Evolutionary conservation across 1,140 invertebrate species (phyloP).

Genomic region (Bombus terrestris): DNA sequence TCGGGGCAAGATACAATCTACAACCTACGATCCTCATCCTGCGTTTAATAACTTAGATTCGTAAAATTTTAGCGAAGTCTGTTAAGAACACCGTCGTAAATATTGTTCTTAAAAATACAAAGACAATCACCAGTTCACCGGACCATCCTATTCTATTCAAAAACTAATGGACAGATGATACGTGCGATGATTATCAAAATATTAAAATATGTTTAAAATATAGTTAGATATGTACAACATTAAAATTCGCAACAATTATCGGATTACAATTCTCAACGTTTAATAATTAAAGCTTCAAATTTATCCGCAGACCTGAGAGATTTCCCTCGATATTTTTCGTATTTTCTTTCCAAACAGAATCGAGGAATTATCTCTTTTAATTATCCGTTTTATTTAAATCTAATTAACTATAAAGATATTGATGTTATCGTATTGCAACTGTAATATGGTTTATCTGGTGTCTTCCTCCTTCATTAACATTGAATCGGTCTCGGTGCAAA

Average conservation of each 20-base stretch:
- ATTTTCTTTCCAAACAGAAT: neutral
- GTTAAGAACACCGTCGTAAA: neutral
- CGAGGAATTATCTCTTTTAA: neutral
- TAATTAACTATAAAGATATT: neutral
- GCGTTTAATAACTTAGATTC: neutral
- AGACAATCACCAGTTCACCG: neutral
- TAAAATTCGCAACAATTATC: neutral
- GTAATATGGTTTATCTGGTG: neutral
- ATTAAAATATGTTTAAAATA: too few relatives aligned
- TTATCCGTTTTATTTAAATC: neutral
- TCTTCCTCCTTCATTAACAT: slow-evolving; percentile 13
- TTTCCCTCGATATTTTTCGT: neutral
- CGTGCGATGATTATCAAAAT: too few relatives aligned
- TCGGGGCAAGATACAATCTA: neutral
- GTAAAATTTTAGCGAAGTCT: neutral
- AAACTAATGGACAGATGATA: too few relatives aligned
- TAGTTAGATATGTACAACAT: too few relatives aligned
- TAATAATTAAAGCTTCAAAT: neutral
- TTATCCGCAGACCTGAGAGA: neutral
- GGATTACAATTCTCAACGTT: neutral
- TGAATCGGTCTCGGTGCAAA: neutral
- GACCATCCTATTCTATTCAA: too few relatives aligned
- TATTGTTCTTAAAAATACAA: neutral
- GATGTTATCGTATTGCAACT: neutral
- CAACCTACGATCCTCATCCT: neutral